Conservation (phyloP, 2,888 invertebrate genomes). For the Ennomos erosarius region DNA sequence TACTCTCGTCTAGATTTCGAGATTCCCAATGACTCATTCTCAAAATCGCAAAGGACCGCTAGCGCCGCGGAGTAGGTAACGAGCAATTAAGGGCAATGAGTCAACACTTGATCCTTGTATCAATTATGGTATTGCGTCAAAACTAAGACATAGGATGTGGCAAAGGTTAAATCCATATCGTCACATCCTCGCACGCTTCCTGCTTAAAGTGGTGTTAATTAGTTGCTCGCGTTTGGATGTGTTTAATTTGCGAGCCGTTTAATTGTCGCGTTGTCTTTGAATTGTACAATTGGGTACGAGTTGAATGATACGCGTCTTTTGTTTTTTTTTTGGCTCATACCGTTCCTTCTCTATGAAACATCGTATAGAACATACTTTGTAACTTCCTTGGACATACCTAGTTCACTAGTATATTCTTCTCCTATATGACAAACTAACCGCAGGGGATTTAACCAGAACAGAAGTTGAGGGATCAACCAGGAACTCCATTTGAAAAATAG, state of each 20-base stretch:
- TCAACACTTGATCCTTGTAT: constrained; percentile 60
- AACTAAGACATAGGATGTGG: constrained; percentile 78
- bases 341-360: no score
- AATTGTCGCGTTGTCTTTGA: constrained; percentile 24
- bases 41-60: constrained; percentile 32
- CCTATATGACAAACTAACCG: no score
- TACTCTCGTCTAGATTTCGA: constrained; percentile 27
- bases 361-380: no score
- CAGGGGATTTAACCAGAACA: no score
- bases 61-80: constrained; percentile 34
- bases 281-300: constrained; percentile 36
- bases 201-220: constrained; percentile 76
- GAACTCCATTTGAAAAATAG: no score
- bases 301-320: constrained; percentile 54
- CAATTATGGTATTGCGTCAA: constrained; percentile 56
- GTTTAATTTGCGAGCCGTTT: constrained; percentile 47
- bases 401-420: no score
- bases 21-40: constrained; percentile 23
- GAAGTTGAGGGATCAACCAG: no score
- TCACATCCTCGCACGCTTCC: constrained; percentile 80
- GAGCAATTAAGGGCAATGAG: constrained; percentile 47
- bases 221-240: constrained; percentile 57
- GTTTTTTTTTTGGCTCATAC: no score
- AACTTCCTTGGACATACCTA: no score
- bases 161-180: constrained; percentile 82